Base-by-base conservation (phyloP, 2,888 invertebrate species). In the Margaritifera margaritifera region DNA sequence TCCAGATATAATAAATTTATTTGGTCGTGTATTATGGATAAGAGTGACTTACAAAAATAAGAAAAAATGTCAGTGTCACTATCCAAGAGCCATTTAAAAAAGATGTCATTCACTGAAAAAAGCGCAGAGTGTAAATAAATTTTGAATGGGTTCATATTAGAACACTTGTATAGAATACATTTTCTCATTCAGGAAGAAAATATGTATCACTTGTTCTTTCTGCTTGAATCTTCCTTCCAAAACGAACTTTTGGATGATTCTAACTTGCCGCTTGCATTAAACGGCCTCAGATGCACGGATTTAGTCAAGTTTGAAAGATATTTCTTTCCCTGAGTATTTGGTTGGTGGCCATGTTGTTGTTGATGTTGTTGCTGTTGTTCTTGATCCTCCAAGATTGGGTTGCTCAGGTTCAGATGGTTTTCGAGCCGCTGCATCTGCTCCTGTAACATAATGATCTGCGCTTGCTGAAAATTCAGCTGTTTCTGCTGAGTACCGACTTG, bases 381-480 rank as follows among this genome's bases (percentile, higher is more conserved):
- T 0, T 63, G 57, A 53, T 68, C 31, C 57, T 65, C 64, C 63
- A 69, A 25, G 53, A 71, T 64, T 27, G 74, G 64, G 22, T 66
- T 57, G 42, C 15, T 42, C 67, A 71, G 66, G 68, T 71, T 66
- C 61, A 81, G 52, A 25, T 71, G 72, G 19, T 62, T 66, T 56
- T 81, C 79, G 2, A 81, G 59, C 63, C 77, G 68, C 57, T 79
- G 77, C 65, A 81, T 75, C 27, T 77, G 75, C 53, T 81, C 81
- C 57, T 79, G 78, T 18, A 81, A 27, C 76, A 81, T 75, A 51
- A 72, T 67, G 18, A 81, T 72, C 56, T 77, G 77, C n/a, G 79
- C 74, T 18, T 81, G 79, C 42, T 81, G 81, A 58, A 78, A 72
- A 63, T 78, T 79, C 19, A 81, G 62, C 64, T 81, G 81, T 52